Evolutionary conservation across 2,888 invertebrate species (phyloP).

Genomic region (Steinernema carpocapsae): DNA sequence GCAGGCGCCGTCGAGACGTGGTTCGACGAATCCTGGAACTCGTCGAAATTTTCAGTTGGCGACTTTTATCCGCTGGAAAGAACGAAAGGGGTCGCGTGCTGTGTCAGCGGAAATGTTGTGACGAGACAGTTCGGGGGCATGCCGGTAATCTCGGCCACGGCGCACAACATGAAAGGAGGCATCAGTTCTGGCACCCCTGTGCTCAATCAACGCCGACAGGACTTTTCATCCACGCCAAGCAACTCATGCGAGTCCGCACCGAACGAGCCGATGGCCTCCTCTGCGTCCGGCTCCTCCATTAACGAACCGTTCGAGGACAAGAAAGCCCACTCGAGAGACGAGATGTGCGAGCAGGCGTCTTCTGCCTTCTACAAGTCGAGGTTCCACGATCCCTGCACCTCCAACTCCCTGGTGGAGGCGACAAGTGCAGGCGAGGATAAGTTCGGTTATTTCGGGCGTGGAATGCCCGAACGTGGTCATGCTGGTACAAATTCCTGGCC

Average conservation of each 20-base stretch:
- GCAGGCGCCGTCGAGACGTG: not conserved
- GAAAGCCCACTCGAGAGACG: not conserved
- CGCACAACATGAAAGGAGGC: constrained; percentile 32
- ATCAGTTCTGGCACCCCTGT: constrained; percentile 40
- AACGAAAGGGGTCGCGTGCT: constrained; percentile 19
- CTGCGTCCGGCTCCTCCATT: not conserved
- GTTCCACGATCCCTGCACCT: constrained; percentile 19
- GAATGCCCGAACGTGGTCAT: constrained; percentile 25
- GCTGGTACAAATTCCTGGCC: constrained; percentile 40
- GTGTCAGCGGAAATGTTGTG: not conserved
- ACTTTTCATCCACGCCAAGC: not conserved
- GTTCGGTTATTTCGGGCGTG: not conserved
- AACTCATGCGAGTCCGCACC: constrained; percentile 1
- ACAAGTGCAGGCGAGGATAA: not conserved
- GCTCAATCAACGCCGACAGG: constrained; percentile 11
- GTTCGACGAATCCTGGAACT: constrained; percentile 17
- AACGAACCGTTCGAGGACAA: not conserved
- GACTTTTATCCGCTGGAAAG: constrained; percentile 24
- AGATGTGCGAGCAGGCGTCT: not conserved
- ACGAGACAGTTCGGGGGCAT: constrained; percentile 28
- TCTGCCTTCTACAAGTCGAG: not conserved
- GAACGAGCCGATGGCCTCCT: not conserved
- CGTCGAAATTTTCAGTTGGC: constrained; percentile 15
- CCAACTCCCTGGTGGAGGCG: constrained; percentile 21
- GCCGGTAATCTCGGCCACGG: constrained; percentile 15